A percentile compares a stretch with the other conserved stretches of the same genome.
Evolutionary conservation across 2,888 invertebrate species (phyloP).

Genomic region (Xestia sexstrigata): DNA sequence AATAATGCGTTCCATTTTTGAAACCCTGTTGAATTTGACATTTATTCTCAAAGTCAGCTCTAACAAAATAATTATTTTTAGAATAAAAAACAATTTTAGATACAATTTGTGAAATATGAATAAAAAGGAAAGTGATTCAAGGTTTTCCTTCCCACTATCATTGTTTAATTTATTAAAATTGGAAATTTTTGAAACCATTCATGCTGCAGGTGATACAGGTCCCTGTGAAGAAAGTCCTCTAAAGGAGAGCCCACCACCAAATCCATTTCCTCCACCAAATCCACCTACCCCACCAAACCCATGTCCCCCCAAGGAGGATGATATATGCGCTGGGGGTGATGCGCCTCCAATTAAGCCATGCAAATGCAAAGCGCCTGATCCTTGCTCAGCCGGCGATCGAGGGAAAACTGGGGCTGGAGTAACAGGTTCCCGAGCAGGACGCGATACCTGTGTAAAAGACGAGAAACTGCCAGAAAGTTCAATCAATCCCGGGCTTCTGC

Average conservation of each 20-base stretch:
- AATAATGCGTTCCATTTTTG: slow-evolving; percentile 44
- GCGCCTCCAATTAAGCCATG: slow-evolving; percentile 57
- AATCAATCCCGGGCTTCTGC: slow-evolving; percentile 82
- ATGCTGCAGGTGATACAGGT: slow-evolving; percentile 74
- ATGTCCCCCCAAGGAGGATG: slow-evolving; percentile 5
- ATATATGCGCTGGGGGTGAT: slow-evolving; percentile 71
- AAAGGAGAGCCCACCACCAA: slow-evolving; percentile 48
- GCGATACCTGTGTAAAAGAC: slow-evolving; percentile 67
- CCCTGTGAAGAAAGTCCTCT: slow-evolving; percentile 67
- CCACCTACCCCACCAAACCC: slow-evolving; percentile 7
- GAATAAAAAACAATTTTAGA: not conserved
- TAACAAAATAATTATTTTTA: not conserved
- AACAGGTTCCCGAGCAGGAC: slow-evolving; percentile 82
- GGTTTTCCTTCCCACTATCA: slow-evolving; percentile 72
- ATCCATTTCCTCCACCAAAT: slow-evolving; percentile 1
- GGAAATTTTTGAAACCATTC: slow-evolving; percentile 79
- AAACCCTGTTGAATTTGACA: slow-evolving; percentile 47
- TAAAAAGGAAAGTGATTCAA: slow-evolving; percentile 49
- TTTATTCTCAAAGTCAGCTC: slow-evolving; percentile 31
- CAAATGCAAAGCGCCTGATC: slow-evolving; percentile 67
- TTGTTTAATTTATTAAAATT: slow-evolving; percentile 79
- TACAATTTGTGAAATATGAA: slow-evolving; percentile 49
- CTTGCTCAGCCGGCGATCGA: slow-evolving; percentile 77
- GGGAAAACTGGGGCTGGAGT: slow-evolving; percentile 88
- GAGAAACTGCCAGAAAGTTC: slow-evolving; percentile 80